These are phyloP conservation scores for Phyllostomus hastatus DNA, from an alignment of 2,113 vertebrate genomes.

Conservation along the genomic window DNA sequence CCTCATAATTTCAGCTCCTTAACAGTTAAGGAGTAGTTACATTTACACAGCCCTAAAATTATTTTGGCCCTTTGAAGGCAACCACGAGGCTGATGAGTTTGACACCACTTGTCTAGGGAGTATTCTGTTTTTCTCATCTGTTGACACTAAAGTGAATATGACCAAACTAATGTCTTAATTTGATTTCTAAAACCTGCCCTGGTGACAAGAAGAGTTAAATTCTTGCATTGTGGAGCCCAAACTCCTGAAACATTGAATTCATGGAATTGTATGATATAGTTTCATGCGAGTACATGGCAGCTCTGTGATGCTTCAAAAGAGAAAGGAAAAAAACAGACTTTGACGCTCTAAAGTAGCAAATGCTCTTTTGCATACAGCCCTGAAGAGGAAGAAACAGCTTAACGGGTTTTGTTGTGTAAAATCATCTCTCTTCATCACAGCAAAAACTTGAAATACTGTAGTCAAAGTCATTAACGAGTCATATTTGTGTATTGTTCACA, in stretches of 20 bases:
- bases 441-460: background rate
- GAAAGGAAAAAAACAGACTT: background rate
- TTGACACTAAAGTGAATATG: background rate
- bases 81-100: no score
- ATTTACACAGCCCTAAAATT: no score
- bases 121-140: background rate
- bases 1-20: no score
- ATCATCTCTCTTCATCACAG: background rate
- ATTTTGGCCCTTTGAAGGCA: no score
- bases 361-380: background rate
- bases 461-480: background rate
- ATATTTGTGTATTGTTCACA: background rate
- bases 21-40: no score
- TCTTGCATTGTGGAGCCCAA: background rate
- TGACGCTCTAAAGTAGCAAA: background rate
- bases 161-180: background rate
- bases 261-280: background rate
- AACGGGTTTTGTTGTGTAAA: background rate
- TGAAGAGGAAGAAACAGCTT: background rate
- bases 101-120: background rate
- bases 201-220: background rate
- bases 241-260: background rate
- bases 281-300: background rate
- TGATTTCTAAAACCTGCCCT: background rate
- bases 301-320: background rate